Percentiles rank a stretch among this genome's conserved stretches.
Evolutionary conservation across 1,140 invertebrate species (phyloP).

Genomic region (Nebria ingens): DNA sequence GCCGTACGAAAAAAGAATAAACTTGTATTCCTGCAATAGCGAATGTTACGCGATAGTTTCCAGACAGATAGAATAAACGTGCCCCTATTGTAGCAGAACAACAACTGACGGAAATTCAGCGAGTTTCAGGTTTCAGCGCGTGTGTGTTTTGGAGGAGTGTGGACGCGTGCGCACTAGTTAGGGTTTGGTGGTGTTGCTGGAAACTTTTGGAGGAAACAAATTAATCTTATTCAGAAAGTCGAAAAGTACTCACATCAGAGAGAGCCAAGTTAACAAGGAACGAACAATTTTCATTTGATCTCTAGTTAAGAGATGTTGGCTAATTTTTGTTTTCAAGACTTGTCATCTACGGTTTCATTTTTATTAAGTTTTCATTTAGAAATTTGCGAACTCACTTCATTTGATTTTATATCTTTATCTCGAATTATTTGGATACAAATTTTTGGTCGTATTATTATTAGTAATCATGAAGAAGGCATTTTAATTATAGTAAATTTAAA

Average conservation of each 20-base stretch:
- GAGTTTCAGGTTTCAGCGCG: too few species aligned
- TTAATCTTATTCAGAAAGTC: background rate
- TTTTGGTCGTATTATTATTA: background rate
- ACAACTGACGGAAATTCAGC: background rate
- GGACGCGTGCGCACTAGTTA: background rate
- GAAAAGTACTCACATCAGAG: background rate
- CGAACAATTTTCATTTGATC: background rate
- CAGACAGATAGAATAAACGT: background rate
- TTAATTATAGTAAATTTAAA: too few species aligned
- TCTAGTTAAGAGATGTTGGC: background rate
- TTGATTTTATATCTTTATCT: background rate
- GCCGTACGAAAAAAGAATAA: background rate
- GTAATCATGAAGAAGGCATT: too few species aligned
- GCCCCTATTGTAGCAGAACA: background rate
- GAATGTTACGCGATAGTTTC: background rate
- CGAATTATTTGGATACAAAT: background rate
- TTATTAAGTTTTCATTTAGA: background rate
- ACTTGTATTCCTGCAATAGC: background rate
- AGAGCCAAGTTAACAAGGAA: background rate
- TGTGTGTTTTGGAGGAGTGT: background rate
- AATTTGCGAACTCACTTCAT: background rate
- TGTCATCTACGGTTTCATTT: too few species aligned
- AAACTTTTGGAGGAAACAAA: background rate
- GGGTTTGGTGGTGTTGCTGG: too few species aligned
- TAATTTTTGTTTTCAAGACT: too few species aligned